phyloP scores from a whole-genome alignment of 1,140 invertebrate genomes.

The Lasioglossum baleicum region DNA sequence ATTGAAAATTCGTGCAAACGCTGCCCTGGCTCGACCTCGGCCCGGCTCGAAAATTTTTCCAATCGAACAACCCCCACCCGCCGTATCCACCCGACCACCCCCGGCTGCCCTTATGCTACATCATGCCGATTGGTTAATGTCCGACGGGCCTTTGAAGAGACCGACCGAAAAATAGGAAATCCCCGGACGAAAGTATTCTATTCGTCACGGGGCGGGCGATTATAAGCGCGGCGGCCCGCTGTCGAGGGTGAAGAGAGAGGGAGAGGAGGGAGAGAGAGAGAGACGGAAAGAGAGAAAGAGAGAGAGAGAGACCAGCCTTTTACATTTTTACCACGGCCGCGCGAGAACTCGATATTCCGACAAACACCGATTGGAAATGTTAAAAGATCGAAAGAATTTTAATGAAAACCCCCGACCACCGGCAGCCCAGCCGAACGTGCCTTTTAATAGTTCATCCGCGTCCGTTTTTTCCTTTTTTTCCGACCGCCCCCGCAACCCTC shows the following conservation, averaged over 20 bases:
- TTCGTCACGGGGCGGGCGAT: constrained; percentile 33
- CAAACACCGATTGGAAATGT: constrained; percentile 68
- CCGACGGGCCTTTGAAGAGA: constrained; percentile 20
- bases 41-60: constrained; percentile 6
- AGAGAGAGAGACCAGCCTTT: constrained; percentile 38
- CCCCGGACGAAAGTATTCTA: constrained; percentile 38
- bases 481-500: constrained; percentile 7
- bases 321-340: constrained; percentile 62
- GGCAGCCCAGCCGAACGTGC: constrained; percentile 58
- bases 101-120: background rate
- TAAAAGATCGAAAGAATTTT: constrained; percentile 69
- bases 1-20: constrained; percentile 41
- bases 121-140: background rate
- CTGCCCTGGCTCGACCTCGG: background rate
- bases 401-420: constrained; percentile 64
- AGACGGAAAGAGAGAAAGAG: background rate
- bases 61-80: background rate
- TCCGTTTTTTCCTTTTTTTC: constrained; percentile 51
- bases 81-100: too few relatives aligned
- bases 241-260: background rate
- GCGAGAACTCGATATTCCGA: constrained; percentile 67
- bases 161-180: constrained; percentile 27
- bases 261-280: background rate
- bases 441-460: constrained; percentile 69
- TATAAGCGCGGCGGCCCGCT: constrained; percentile 17